phyloP scores from a whole-genome alignment of 2,888 invertebrate genomes.

The Heliconius ismenius region DNA sequence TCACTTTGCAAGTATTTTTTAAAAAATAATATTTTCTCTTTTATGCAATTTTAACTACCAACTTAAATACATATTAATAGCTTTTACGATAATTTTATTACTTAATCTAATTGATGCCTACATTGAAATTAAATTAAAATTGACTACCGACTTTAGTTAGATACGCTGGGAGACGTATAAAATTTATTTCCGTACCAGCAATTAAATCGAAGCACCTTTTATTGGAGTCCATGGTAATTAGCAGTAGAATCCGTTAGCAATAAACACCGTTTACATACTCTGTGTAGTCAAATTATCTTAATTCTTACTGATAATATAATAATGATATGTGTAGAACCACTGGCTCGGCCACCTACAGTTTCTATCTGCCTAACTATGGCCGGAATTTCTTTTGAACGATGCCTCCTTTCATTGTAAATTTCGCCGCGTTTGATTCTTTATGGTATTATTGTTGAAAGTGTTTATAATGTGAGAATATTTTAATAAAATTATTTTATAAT shows the following conservation, averaged over 20 bases:
- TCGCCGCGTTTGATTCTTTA: slow-evolving; percentile 19
- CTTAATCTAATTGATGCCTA: slow-evolving; percentile 29
- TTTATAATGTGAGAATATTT: slow-evolving; percentile 26
- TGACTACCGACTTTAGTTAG: slow-evolving; percentile 30
- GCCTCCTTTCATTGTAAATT: slow-evolving; percentile 21
- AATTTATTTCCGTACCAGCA: slow-evolving; percentile 35
- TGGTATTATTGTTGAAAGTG: slow-evolving; percentile 24
- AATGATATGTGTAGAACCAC: slow-evolving; percentile 32
- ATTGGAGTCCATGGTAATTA: slow-evolving; percentile 34
- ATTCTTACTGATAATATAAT: slow-evolving; percentile 27
- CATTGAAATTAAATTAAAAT: slow-evolving; percentile 30
- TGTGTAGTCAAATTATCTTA: slow-evolving; percentile 22
- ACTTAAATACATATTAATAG: slow-evolving; percentile 21
- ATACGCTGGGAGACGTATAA: slow-evolving; percentile 21
- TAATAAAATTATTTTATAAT: slow-evolving; percentile 17
- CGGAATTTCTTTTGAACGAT: slow-evolving; percentile 29
- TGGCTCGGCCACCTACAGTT: slow-evolving; percentile 24
- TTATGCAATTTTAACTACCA: slow-evolving; percentile 8
- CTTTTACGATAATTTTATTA: slow-evolving; percentile 24
- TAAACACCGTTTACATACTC: slow-evolving; percentile 30
- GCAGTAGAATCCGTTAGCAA: slow-evolving; percentile 32
- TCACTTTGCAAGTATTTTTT: not conserved
- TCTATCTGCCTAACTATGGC: slow-evolving; percentile 10
- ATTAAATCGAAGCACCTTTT: slow-evolving; percentile 36
- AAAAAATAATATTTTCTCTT: not conserved